Evolutionary conservation across 1,140 invertebrate genomes (phyloP), one percentile per base, ranked within the genome.

Genomic region (Xylocopa sonorina): DNA sequence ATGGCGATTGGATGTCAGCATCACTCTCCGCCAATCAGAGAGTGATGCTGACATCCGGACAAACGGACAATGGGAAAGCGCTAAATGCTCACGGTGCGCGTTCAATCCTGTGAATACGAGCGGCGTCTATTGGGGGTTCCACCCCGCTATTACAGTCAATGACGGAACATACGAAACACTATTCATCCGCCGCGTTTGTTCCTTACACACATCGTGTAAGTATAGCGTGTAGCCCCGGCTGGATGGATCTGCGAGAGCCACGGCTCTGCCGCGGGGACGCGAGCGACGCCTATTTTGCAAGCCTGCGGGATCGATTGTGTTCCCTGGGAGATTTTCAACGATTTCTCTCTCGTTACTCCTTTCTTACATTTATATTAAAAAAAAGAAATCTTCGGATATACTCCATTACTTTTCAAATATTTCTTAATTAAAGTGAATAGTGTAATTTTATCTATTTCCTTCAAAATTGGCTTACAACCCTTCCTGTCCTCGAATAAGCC

Each of bases 61-160:
- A 78, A 81, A 78, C 80, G 80, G 58, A 74, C 77, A 74, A 82
- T 82, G 48, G 69, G 32, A 82, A 82, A 80, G 63, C 81, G 81
- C 69, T 82, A 82, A 82, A 74, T 82, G 81, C 69, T 82, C 55
- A 80, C 78, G 80, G 75, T 57, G 81, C 81, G 81, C 67, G 74
- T 74, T 86, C 81, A 86, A 87, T 79, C 76, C 69, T 55, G 46
- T 83, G 85, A 86, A 80, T 85, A 78, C 80, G 64, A 74, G 62
- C 81, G 84, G 60, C 84, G 80, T 85, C 80, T 82, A 86, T 87
- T 81, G 84, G 83, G 84, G 84, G 81, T 83, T 78, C 85, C 81
- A 87, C 84, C 85, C 85, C 64, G 85, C 84, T 87, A 87, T 87
- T 87, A 87, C 84, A 86, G 85, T 86, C 84, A 86, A 86, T 86